These are phyloP conservation scores for Drosophila borborema DNA, from an alignment of 2,888 invertebrate species.

Conservation along the genomic window DNA sequence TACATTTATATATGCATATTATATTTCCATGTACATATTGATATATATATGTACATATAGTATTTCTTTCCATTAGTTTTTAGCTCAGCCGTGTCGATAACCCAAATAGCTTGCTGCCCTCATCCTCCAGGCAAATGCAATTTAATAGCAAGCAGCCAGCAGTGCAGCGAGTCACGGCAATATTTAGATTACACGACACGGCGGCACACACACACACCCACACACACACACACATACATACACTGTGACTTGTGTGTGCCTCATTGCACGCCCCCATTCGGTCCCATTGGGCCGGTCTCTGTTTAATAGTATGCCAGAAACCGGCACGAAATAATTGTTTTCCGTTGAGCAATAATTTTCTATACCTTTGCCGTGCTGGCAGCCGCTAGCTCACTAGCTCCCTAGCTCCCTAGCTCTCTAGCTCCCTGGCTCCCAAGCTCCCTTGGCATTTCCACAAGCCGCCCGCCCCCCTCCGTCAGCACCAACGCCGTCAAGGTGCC, in stretches of 20 bases:
- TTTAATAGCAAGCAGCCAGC: conserved; percentile 54
- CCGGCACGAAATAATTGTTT: conserved; percentile 74
- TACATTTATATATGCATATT: conserved; percentile 2
- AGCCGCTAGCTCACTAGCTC: not conserved
- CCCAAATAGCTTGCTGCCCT: conserved; percentile 57
- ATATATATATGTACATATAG: not conserved
- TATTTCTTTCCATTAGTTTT: conserved; percentile 9
- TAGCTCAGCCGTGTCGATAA: conserved; percentile 57
- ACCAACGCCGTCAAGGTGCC: conserved; percentile 29
- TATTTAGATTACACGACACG: conserved; percentile 65
- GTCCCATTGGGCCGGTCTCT: conserved; percentile 28
- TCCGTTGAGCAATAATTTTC: conserved; percentile 79
- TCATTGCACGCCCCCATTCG: not conserved
- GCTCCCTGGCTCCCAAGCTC: conserved; percentile 51
- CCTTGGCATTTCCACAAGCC: conserved; percentile 38
- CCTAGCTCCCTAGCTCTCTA: too few species aligned
- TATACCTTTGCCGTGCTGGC: conserved; percentile 43
- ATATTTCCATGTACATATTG: conserved; percentile 2
- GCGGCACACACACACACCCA: conserved; percentile 5
- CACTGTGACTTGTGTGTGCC: not conserved
- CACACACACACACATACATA: not conserved
- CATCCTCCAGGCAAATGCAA: conserved; percentile 43
- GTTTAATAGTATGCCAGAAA: conserved; percentile 63
- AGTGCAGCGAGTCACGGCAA: conserved; percentile 71
- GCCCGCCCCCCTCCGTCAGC: not conserved